Evolutionary conservation across 2,888 invertebrate species (phyloP).

Genomic region (Volucella zonaria): DNA sequence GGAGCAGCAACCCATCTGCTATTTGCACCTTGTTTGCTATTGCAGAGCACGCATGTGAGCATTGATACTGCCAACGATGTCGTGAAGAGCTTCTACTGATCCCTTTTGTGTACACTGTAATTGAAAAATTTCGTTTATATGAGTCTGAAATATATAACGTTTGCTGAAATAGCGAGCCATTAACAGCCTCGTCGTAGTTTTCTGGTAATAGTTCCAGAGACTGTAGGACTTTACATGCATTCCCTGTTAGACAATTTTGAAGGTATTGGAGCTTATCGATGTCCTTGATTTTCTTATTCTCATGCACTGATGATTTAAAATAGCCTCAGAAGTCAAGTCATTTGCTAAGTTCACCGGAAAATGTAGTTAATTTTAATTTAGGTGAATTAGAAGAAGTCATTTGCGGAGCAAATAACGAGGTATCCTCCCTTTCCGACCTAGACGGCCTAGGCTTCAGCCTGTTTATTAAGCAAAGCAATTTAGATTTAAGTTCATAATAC

Average conservation of each 20-base stretch:
- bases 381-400: neutral
- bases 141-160: neutral
- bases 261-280: slow-evolving; percentile 17
- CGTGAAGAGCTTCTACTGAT: neutral
- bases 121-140: neutral
- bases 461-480: slow-evolving; percentile 3
- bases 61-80: slow-evolving; percentile 1
- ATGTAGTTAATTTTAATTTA: neutral
- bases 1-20: neutral
- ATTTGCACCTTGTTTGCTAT: neutral
- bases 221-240: slow-evolving; percentile 16
- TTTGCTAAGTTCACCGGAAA: slow-evolving; percentile 18
- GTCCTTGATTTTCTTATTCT: slow-evolving; percentile 16
- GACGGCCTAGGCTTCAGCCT: neutral
- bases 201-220: slow-evolving; percentile 24
- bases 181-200: slow-evolving; percentile 26
- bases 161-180: slow-evolving; percentile 10
- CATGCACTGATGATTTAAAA: slow-evolving; percentile 9
- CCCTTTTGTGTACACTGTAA: slow-evolving; percentile 1
- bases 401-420: neutral
- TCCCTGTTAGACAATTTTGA: slow-evolving; percentile 6
- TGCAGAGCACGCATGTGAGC: neutral
- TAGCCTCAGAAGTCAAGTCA: slow-evolving; percentile 27
- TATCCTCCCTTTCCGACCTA: no score
- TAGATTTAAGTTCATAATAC: slow-evolving; percentile 13